Conservation (phyloP, 1,140 invertebrate species). For the Oreohelix idahoensis region DNA sequence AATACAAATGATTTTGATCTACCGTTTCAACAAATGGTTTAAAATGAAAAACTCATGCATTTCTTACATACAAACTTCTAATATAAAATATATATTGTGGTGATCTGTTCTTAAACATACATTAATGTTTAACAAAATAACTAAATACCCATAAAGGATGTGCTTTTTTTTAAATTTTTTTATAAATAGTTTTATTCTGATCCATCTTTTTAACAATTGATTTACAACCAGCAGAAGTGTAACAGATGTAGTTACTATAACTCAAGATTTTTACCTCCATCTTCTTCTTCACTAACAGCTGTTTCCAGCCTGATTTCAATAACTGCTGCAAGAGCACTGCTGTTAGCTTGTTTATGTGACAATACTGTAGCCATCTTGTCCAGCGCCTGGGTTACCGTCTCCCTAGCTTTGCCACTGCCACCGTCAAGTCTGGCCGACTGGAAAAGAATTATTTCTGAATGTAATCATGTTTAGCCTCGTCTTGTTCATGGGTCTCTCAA, state of each 20-base stretch:
- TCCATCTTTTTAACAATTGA: neutral
- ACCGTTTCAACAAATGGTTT: too few species aligned
- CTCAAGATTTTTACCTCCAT: slow-evolving; percentile 37
- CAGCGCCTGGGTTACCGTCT: slow-evolving; percentile 71
- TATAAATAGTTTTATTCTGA: neutral
- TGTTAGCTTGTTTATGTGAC: slow-evolving; percentile 77
- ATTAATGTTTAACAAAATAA: too few species aligned
- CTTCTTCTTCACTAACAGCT: slow-evolving; percentile 64
- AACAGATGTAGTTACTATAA: too few species aligned
- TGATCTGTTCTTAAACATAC: too few species aligned
- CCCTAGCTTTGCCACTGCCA: slow-evolving; percentile 39
- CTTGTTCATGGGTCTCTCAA: too few species aligned
- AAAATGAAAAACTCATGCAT: too few species aligned
- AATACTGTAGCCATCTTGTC: slow-evolving; percentile 79
- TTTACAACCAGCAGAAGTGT: too few species aligned
- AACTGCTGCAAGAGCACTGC: slow-evolving; percentile 82
- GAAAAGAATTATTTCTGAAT: slow-evolving; percentile 6
- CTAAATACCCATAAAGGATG: too few species aligned
- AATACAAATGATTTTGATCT: too few species aligned
- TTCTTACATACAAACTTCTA: too few species aligned
- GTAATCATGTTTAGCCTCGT: too few species aligned
- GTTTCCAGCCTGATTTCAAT: slow-evolving; percentile 86
- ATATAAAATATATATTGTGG: too few species aligned
- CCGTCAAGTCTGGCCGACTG: slow-evolving; percentile 47
- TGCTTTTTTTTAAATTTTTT: neutral